Percentiles rank a stretch among this genome's conserved stretches.
These are phyloP conservation scores for Pomatostomus ruficeps DNA, from an alignment of 2,113 vertebrate species.

Conservation along the genomic window DNA sequence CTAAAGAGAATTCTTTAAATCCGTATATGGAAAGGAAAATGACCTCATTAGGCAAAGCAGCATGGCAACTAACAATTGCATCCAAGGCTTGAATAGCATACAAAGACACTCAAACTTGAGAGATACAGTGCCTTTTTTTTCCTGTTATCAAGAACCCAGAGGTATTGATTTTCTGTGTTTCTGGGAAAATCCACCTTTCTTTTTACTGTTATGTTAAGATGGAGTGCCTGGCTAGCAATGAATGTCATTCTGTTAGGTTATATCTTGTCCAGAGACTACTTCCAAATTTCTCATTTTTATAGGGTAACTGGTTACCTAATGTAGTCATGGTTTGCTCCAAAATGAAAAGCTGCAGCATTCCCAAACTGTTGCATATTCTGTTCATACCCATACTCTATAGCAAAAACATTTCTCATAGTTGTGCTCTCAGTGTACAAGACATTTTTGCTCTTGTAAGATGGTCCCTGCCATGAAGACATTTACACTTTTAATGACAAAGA, in stretches of 20 bases:
- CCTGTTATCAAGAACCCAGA: not conserved
- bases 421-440: not conserved
- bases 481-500: not conserved
- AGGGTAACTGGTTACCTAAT: not conserved
- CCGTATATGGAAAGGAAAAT: not conserved
- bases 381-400: not conserved
- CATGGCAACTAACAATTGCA: not conserved
- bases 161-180: not conserved
- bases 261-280: not conserved
- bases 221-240: not conserved
- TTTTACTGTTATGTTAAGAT: not conserved
- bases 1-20: not conserved
- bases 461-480: not conserved
- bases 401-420: not conserved
- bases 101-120: not conserved
- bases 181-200: not conserved
- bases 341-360: not conserved
- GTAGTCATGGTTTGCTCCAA: not conserved
- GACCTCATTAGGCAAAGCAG: not conserved
- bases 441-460: not conserved
- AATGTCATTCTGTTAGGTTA: not conserved
- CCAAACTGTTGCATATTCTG: not conserved
- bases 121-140: accelerated
- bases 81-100: not conserved
- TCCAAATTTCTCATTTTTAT: not conserved